phyloP scores from a whole-genome alignment of 2,113 vertebrate species.

The Centropus unirufus region DNA sequence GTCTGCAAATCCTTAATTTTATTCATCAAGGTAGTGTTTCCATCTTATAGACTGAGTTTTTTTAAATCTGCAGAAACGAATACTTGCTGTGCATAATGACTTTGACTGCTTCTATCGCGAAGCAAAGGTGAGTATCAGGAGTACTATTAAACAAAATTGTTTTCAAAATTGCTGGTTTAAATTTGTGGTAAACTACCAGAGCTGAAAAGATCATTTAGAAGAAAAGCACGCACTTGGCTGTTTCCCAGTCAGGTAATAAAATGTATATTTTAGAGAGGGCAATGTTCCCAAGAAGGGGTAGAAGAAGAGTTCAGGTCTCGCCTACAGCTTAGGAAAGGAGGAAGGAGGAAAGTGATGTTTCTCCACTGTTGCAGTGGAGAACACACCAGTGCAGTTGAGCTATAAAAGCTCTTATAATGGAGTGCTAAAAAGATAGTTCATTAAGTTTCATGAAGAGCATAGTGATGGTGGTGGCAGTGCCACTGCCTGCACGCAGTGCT shows the following conservation, averaged over 20 bases:
- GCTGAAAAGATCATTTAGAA: background rate
- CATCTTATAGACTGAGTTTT: background rate
- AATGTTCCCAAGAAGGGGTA: background rate
- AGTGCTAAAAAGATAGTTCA: background rate
- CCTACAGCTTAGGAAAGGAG: background rate
- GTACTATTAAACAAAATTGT: background rate
- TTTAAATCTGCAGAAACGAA: background rate
- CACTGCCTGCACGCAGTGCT: background rate
- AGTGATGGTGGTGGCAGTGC: background rate
- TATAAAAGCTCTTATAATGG: background rate
- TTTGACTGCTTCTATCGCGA: background rate
- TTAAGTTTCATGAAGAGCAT: background rate
- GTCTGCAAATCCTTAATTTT: background rate
- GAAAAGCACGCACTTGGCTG: background rate
- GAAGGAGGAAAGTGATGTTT: background rate
- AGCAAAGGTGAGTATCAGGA: background rate
- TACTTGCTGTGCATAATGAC: background rate
- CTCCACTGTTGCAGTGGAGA: background rate
- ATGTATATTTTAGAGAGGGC: background rate
- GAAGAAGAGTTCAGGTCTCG: background rate
- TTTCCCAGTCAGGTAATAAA: background rate
- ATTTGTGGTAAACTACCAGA: background rate
- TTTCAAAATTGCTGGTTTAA: background rate
- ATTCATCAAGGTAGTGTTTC: background rate
- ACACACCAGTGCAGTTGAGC: accelerated